phyloP scores from a whole-genome alignment of 37 sponge, comb jelly and placozoan species.

The Lycopodina hypogea region DNA sequence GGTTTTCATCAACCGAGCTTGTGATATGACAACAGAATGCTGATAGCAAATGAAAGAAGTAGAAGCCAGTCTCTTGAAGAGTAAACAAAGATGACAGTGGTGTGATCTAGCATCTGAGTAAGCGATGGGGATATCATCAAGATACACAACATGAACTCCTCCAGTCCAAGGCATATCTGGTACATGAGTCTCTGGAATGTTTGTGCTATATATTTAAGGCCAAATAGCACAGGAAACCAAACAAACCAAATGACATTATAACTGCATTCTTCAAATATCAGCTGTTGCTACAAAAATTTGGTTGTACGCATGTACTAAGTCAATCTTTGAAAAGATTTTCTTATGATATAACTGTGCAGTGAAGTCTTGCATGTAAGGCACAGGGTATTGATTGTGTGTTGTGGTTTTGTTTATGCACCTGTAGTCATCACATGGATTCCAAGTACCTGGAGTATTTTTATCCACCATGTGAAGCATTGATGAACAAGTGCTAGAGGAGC shows the following conservation, averaged over 20 bases:
- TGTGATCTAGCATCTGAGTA: no score
- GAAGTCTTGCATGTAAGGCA: conserved; percentile 61
- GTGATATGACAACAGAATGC: no score
- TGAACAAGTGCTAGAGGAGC: conserved; percentile 44
- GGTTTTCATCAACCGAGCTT: no score
- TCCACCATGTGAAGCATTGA: conserved; percentile 56
- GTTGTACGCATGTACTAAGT: conserved; percentile 11
- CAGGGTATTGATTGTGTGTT: conserved; percentile 50
- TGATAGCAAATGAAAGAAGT: no score
- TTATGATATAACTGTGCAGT: background rate
- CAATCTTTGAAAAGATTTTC: conserved; percentile 23
- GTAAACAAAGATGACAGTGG: conserved; percentile 25
- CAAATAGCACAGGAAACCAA: background rate
- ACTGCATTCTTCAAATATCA: conserved; percentile 27
- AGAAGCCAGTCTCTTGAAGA: conserved; percentile 31
- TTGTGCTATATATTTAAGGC: conserved; percentile 15
- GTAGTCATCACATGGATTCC: conserved; percentile 69
- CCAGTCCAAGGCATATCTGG: conserved; percentile 30
- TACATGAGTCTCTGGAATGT: conserved; percentile 33
- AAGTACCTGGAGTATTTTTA: conserved; percentile 42
- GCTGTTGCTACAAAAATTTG: conserved; percentile 24
- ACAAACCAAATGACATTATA: background rate
- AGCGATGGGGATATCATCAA: no score
- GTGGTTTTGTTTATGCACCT: conserved; percentile 43
- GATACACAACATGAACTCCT: no score